Evolutionary conservation across 1,140 invertebrate genomes (phyloP), one percentile per base, ranked within the genome.

Genomic region (Trypoxylus dichotomus): DNA sequence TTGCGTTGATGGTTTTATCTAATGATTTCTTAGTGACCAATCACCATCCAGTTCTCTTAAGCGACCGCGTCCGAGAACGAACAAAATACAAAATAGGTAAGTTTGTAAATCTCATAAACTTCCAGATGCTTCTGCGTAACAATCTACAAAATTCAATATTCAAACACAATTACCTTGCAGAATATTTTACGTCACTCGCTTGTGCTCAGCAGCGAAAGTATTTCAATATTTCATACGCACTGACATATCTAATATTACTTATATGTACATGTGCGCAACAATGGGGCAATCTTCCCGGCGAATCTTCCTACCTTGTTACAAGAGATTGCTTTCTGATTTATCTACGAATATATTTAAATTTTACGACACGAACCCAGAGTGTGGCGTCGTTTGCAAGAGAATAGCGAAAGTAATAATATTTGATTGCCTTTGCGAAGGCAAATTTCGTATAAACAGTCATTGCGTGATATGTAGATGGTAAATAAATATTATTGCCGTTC

Each of bases 391-490:
- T 68, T 11, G 11, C 24, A 19, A 54, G 60, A 27, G 19, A 68
- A 68, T 68, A 68, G 60, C 60, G 24, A 68, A 68, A 29, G 21
- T 68, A 68, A 68, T 68, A 68, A 68, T 68, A 68, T 68, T 68
- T 68, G 60, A 68, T 68, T 68, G 24, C 60, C 60, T 68, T 29
- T 25, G 11, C 24, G 27, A 68, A 10, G 3, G 24, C 60, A 15
- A 68, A 68, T 24, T 68, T 68, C 27, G 60, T 68, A 68, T 19
- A 68, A 68, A 68, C 60, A 27, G 7, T 68, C 3, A 10, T 68
- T 10, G 11, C 60, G 21, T 68, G 19, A 8, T 24, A 29, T 68
- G 21, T 27, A 27, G 7, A 68, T 11, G 24, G 27, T 13, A 68
- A 68, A 68, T 68, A 68, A 68, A 68, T 68, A 68, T 68, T 25